phyloP scores from a whole-genome alignment of 2,113 vertebrate genomes.

The Nothobranchius kuhntae region DNA sequence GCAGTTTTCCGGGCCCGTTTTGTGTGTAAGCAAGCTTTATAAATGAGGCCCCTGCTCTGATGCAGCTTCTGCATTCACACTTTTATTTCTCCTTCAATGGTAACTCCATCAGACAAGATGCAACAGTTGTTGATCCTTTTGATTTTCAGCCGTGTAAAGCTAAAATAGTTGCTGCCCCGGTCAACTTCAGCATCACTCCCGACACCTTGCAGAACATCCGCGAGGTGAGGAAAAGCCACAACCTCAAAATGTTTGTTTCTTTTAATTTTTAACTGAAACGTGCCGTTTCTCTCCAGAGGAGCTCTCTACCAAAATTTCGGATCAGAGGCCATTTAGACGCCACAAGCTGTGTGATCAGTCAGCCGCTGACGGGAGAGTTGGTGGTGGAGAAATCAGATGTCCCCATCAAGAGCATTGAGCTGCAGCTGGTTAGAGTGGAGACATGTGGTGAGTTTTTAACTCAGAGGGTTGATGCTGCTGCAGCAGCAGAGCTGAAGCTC shows the following conservation, averaged over 20 bases:
- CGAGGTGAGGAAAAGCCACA: constrained; percentile 80
- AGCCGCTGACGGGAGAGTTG: constrained; percentile 90
- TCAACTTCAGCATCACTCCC: constrained; percentile 94
- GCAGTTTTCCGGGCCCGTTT: no score
- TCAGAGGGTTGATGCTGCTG: accelerated
- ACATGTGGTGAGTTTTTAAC: constrained; percentile 86
- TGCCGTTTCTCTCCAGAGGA: constrained; percentile 73
- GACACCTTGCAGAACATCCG: constrained; percentile 92
- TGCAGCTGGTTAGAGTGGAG: constrained; percentile 95
- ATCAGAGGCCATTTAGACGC: constrained; percentile 90
- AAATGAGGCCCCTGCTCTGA: no score
- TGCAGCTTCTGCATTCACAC: no score
- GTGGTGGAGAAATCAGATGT: constrained; percentile 89
- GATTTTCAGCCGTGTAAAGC: constrained; percentile 86
- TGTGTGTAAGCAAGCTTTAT: no score
- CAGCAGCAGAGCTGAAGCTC: no score
- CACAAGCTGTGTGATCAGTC: constrained; percentile 89
- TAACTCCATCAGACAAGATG: no score
- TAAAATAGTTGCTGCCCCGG: constrained; percentile 84
- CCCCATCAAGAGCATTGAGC: constrained; percentile 89
- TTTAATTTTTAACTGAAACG: not conserved
- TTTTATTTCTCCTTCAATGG: not conserved
- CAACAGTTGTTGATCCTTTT: not conserved
- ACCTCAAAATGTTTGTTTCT: no score
- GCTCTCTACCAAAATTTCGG: constrained; percentile 87